Conservation (phyloP, 2,888 invertebrate genomes). For the Netelia virgata region DNA sequence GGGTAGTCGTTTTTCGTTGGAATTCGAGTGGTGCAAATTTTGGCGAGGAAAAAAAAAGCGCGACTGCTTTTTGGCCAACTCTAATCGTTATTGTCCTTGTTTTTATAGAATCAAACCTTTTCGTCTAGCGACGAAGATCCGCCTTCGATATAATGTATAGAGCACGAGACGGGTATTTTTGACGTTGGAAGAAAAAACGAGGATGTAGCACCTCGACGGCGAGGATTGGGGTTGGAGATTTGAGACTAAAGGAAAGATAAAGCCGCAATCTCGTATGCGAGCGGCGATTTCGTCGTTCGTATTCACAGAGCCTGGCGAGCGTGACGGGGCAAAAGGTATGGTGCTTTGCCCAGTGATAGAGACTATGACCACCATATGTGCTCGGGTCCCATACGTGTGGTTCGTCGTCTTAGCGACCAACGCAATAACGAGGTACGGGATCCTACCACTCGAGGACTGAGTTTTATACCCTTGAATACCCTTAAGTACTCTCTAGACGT, state of each 20-base stretch:
- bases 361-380: slow-evolving; percentile 35
- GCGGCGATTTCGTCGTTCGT: slow-evolving; percentile 64
- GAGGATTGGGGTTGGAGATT: not conserved
- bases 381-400: slow-evolving; percentile 51
- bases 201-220: not conserved
- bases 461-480: not conserved
- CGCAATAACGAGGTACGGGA: slow-evolving; percentile 2
- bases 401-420: not conserved
- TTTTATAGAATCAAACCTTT: slow-evolving; percentile 34
- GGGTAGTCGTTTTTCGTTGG: slow-evolving; percentile 7
- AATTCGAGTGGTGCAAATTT: slow-evolving; percentile 17
- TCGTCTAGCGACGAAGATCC: slow-evolving; percentile 22
- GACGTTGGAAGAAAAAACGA: slow-evolving; percentile 16
- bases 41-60: not conserved
- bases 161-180: slow-evolving; percentile 8
- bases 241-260: slow-evolving; percentile 33
- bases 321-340: slow-evolving; percentile 15
- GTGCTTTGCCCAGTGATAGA: slow-evolving; percentile 2
- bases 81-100: slow-evolving; percentile 8
- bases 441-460: not conserved
- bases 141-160: not conserved
- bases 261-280: slow-evolving; percentile 66
- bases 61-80: not conserved
- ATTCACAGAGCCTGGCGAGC: slow-evolving; percentile 49
- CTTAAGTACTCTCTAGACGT: not conserved